Evolutionary conservation across 2,888 invertebrate genomes (phyloP).

Genomic region (Seira ritae): DNA sequence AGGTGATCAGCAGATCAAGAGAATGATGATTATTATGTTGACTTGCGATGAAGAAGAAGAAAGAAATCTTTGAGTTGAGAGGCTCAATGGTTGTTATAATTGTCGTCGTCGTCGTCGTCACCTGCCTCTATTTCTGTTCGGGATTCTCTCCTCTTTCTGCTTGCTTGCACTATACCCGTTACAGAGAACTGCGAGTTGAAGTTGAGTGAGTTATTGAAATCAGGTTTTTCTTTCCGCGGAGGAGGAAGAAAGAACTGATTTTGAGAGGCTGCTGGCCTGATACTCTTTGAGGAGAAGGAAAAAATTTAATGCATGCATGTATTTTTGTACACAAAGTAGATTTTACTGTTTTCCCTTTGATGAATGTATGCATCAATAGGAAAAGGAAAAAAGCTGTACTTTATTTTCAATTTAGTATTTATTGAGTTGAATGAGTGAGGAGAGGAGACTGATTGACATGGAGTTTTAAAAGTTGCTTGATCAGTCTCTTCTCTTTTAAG

Average conservation of each 20-base stretch:
- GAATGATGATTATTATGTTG: background rate
- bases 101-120: background rate
- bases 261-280: no score
- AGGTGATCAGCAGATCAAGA: no score
- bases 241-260: no score
- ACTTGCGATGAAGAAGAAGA: background rate
- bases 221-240: background rate
- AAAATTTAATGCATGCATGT: no score
- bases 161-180: conserved; percentile 5
- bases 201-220: conserved; percentile 14
- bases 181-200: background rate
- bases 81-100: background rate
- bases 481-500: background rate
- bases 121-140: background rate
- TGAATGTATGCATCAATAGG: no score
- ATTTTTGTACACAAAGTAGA: no score
- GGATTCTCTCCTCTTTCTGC: no score
- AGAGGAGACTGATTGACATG: conserved; percentile 6
- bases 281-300: no score
- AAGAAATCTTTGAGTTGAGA: background rate
- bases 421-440: background rate
- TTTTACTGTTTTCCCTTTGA: no score
- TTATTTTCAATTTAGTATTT: background rate
- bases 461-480: conserved; percentile 5
- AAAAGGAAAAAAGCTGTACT: background rate